A percentile compares a stretch with the other conserved stretches of the same genome.
These are phyloP conservation scores for Drosophila rhopaloa DNA, from an alignment of 1,140 invertebrate genomes.

Conservation along the genomic window DNA sequence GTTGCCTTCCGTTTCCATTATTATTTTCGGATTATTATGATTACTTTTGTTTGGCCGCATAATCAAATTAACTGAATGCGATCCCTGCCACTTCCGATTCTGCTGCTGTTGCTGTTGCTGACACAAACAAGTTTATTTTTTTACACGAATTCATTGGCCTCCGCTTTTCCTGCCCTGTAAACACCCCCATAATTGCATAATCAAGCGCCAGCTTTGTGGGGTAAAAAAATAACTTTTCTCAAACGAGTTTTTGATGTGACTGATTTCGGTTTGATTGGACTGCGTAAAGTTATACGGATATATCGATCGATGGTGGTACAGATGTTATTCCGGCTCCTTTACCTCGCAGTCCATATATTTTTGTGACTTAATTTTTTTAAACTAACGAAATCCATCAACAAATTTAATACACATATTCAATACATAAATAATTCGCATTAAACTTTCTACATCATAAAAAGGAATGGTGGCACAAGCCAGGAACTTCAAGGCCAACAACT, in stretches of 20 bases:
- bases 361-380: not conserved
- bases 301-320: constrained; percentile 19
- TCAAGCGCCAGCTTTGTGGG: constrained; percentile 15
- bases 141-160: constrained; percentile 9
- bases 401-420: no score
- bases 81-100: constrained; percentile 11
- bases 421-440: no score
- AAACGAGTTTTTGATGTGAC: constrained; percentile 71
- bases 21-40: constrained; percentile 78
- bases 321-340: not conserved
- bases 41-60: constrained; percentile 76
- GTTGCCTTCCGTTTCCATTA: constrained; percentile 63
- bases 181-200: constrained; percentile 56
- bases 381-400: not conserved
- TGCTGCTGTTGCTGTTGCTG: constrained; percentile 15
- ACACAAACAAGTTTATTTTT: constrained; percentile 46
- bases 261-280: constrained; percentile 70
- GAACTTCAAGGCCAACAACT: no score
- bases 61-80: constrained; percentile 77
- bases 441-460: not conserved
- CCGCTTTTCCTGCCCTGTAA: constrained; percentile 19
- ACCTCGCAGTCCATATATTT: not conserved
- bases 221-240: constrained; percentile 31
- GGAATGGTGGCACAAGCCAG: no score
- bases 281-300: constrained; percentile 25